Evolutionary conservation across 2,888 invertebrate genomes (phyloP), one percentile per base, ranked within the genome.

Genomic region (Hybos culiciformis): DNA sequence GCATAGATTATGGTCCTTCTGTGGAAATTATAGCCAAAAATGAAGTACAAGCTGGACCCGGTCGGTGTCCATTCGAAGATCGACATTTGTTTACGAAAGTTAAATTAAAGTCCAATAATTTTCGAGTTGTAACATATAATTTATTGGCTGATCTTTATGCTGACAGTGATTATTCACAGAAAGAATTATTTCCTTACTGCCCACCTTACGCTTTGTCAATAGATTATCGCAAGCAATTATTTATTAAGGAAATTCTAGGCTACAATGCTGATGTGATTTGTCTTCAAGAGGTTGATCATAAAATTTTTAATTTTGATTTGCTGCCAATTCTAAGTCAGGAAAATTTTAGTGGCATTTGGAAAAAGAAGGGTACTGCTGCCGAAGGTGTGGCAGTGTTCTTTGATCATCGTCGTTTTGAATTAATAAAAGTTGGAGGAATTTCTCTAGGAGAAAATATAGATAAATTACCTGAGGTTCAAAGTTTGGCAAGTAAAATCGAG

Each of bases 91-190:
- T 80, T 60, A 91, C 91, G 0, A 59, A 62, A 46, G 55, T 71
- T 23, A 71, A 67, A 53, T 62, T 82, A 12, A 59, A 57, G 21
- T 68, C 68, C 12, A 70, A 65, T 51, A 50, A 48, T 34, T 54
- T 60, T n/a, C 74, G 96, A 39, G 75, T 92, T 46, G 75, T 90
- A 5, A 76, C 80, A 1, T 96, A 96, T 60, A 96, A 96, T 61
- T 79, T 94, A 53, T 68, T 97, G 52, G 94, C 96, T 5, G 87
- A 92, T 68, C 64, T 84, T 20, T 97, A 94, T 63, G 83, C 91
- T 47, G 87, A 91, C 61, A 82, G 88, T 1, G 86, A 86, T 48
- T 76, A 73, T 58, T 77, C 84, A 1, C 72, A 82, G 55, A 73
- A 70, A 40, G 71, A 74, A 41, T 69, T 94, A 2, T 85, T 83